Conservation (phyloP, 2,888 invertebrate genomes). For the Drosophila affinis region DNA sequence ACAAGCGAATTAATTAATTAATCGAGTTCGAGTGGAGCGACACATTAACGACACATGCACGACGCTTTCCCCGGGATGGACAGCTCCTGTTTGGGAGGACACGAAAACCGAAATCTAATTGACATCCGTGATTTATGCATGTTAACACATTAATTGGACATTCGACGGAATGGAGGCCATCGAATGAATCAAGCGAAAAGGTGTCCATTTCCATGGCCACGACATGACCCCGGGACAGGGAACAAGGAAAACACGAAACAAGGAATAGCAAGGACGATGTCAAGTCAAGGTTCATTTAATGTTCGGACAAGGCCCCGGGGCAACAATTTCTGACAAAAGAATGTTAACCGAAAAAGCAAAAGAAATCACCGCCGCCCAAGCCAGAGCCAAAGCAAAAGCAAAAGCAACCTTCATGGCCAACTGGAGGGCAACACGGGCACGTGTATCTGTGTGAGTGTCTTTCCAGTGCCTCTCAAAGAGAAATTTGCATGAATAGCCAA, state of each 20-base stretch:
- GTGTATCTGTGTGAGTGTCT: constrained; percentile 9
- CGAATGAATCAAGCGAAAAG: constrained; percentile 14
- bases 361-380: not conserved
- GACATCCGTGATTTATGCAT: constrained; percentile 71
- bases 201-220: constrained; percentile 29
- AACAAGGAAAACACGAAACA: not conserved
- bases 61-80: constrained; percentile 36
- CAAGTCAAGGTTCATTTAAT: constrained; percentile 34
- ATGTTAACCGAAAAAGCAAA: constrained; percentile 3
- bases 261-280: not conserved
- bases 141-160: constrained; percentile 43
- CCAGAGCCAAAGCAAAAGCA: not conserved
- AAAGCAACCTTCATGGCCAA: constrained; percentile 27
- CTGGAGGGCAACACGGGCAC: constrained; percentile 19
- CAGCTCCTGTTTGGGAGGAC: constrained; percentile 8
- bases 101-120: constrained; percentile 44
- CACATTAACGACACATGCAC: constrained; percentile 76
- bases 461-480: constrained; percentile 13
- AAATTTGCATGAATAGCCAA: constrained; percentile 55
- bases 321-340: constrained; percentile 20
- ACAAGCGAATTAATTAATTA: constrained; percentile 76
- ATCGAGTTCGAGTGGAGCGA: constrained; percentile 57
- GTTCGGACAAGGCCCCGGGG: constrained; percentile 12
- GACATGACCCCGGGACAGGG: not conserved
- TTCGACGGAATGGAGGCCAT: constrained; percentile 35